Conservation (phyloP, 2,888 invertebrate genomes). For the Ophion ellenae region DNA sequence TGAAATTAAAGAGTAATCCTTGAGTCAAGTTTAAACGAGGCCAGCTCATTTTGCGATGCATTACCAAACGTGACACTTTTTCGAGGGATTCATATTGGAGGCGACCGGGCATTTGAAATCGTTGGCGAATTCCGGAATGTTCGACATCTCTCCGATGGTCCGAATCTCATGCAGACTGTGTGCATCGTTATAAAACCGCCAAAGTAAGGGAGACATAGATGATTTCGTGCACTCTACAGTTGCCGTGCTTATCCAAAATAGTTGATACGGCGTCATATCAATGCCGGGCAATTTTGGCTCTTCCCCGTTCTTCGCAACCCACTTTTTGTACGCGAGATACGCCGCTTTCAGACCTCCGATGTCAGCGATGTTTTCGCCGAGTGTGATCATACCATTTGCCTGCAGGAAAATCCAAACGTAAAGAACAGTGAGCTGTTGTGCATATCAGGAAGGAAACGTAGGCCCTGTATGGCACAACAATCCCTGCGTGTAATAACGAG, state of each 20-base stretch:
- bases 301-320: constrained; percentile 88
- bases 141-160: constrained; percentile 87
- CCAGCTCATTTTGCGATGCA: background rate
- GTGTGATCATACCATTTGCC: constrained; percentile 96
- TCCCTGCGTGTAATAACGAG: too few relatives aligned
- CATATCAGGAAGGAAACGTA: too few relatives aligned
- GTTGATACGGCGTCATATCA: constrained; percentile 88
- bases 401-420: constrained; percentile 79
- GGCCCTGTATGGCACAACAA: too few relatives aligned
- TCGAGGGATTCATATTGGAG: constrained; percentile 19
- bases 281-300: constrained; percentile 90
- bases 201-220: too few relatives aligned
- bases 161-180: constrained; percentile 89
- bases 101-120: constrained; percentile 87
- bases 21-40: too few relatives aligned
- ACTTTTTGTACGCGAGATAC: constrained; percentile 92
- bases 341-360: constrained; percentile 97
- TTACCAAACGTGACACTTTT: constrained; percentile 29
- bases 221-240: constrained; percentile 87
- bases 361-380: constrained; percentile 97
- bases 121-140: constrained; percentile 86
- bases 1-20: constrained; percentile 47
- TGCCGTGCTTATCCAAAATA: constrained; percentile 87
- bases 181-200: too few relatives aligned
- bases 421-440: background rate